phyloP scores from a whole-genome alignment of 1,140 invertebrate genomes.

The Hycleus phaleratus region DNA sequence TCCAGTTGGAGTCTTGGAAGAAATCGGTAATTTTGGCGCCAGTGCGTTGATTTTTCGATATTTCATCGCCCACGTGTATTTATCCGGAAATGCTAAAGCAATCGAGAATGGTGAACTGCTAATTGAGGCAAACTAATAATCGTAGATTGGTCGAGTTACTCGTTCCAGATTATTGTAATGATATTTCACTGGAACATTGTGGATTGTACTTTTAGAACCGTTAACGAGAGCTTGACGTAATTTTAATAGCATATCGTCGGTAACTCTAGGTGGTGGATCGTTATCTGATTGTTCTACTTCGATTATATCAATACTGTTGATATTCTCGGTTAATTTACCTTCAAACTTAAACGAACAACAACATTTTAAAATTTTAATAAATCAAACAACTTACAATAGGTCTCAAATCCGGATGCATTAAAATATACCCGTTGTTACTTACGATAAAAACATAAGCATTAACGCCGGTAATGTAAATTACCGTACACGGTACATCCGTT shows the following conservation, averaged over 20 bases:
- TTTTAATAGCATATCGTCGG: no score
- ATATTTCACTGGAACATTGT: constrained; percentile 62
- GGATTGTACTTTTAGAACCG: constrained; percentile 55
- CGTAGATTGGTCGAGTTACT: constrained; percentile 69
- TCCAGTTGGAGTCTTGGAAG: constrained; percentile 65
- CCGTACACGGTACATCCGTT: constrained; percentile 83
- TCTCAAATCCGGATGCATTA: constrained; percentile 69
- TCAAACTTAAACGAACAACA: no score
- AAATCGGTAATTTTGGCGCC: constrained; percentile 61
- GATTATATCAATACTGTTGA: constrained; percentile 91
- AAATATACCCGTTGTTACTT: constrained; percentile 92
- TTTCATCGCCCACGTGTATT: constrained; percentile 65
- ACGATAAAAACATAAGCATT: constrained; percentile 94
- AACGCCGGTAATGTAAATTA: constrained; percentile 84
- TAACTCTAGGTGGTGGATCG: constrained; percentile 43
- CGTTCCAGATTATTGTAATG: constrained; percentile 77
- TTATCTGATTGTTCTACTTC: constrained; percentile 81
- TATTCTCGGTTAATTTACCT: constrained; percentile 78
- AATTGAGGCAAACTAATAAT: constrained; percentile 77
- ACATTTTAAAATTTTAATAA: no score
- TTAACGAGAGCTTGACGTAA: constrained; percentile 45
- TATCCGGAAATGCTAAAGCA: constrained; percentile 69
- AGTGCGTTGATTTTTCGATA: constrained; percentile 32
- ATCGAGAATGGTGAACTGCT: constrained; percentile 80
- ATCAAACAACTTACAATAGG: no score